Conservation (phyloP, 2,797 vertebrate species). For the Pempheris klunzingeri region DNA sequence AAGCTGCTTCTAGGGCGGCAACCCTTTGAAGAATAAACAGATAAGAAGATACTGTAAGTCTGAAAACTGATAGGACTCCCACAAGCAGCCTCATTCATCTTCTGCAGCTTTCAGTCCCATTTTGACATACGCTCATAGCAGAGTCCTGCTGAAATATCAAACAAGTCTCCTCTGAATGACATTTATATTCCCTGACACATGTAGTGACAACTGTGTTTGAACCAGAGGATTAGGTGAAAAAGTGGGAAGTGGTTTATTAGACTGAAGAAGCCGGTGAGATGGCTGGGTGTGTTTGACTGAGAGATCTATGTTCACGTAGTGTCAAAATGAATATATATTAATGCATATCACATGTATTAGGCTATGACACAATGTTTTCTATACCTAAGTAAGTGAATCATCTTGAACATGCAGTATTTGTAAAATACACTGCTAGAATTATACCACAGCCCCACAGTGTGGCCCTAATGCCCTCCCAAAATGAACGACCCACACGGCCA, state of each 20-base stretch:
- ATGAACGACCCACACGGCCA: too few species aligned
- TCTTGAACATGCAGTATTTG: not conserved
- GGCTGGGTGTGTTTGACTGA: too few species aligned
- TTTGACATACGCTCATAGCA: not conserved
- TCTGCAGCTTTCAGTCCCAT: not conserved
- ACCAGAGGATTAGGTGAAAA: not conserved
- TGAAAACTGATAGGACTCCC: not conserved
- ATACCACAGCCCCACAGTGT: too few species aligned
- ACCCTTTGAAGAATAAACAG: conserved; percentile 68
- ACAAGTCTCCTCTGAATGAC: not conserved
- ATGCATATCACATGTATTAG: too few species aligned
- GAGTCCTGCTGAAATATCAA: not conserved
- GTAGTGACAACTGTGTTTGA: not conserved
- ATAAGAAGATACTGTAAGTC: not conserved
- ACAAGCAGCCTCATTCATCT: not conserved
- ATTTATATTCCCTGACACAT: not conserved
- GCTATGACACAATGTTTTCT: not conserved
- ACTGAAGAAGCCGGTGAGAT: not conserved
- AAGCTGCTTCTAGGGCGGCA: conserved; percentile 67
- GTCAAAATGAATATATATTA: not conserved
- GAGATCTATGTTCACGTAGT: too few species aligned
- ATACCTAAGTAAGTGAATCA: not conserved
- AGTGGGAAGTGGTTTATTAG: not conserved
- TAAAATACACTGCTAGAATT: too few species aligned
- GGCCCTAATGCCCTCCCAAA: too few species aligned